Evolutionary conservation across 2,888 invertebrate species (phyloP), one percentile per base, ranked within the genome.

Genomic region (Fabriciana adippe): DNA sequence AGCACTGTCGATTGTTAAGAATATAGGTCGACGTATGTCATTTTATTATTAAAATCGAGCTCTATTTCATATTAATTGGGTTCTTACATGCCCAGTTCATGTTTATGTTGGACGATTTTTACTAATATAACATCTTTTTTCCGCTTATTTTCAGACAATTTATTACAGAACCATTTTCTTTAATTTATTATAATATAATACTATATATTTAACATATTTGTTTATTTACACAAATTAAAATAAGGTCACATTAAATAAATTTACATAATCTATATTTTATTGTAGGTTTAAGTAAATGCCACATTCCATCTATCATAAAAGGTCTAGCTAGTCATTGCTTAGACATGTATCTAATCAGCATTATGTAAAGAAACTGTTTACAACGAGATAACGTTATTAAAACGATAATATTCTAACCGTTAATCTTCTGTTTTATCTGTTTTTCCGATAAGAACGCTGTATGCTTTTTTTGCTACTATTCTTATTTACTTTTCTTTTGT

Each of bases 341-440:
- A 63, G 65, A 66, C 15, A 48, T 11, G 35, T 41, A 41, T 47
- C 54, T 66, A 63, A 68, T 63, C 68, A 66, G 16, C 68, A 56
- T 65, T 68, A 64, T 56, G 51, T 66, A 66, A 64, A 71, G 55
- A 56, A 63, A 61, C 51, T 68, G 55, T 64, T 61, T 61, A 60
- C 64, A 45, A 31, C 51, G 13, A 51, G 59, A 69, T 65, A 69
- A 65, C 35, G 15, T 59, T 60, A 63, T 18, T 55, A 65, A 54
- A 64, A 59, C 35, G 57, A 66, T 54, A 51, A 64, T 63, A 60
- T 66, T 55, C 45, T 60, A 48, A 60, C 48, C 64, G 55, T 50
- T 64, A 60, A 66, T 69, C 55, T 47, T 54, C 18, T 35, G 50
- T 47, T 18, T 62, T 67, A 50, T 62, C 48, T 65, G 45, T 50